These are phyloP conservation scores for Alouatta palliata DNA, from an alignment of 2,113 vertebrate species.

Conservation along the genomic window DNA sequence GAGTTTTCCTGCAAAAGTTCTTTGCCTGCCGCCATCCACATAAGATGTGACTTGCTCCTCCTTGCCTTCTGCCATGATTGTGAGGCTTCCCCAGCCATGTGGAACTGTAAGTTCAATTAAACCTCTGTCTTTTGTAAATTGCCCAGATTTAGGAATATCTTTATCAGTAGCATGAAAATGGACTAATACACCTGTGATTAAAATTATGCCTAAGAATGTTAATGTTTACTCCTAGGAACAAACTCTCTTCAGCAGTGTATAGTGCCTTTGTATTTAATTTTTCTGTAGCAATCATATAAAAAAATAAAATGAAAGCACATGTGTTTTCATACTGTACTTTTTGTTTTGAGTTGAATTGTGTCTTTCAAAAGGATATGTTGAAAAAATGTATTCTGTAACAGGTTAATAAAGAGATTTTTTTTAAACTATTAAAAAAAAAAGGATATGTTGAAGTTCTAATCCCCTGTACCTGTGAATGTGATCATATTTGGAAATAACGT, in stretches of 20 bases:
- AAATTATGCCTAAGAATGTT: conserved; percentile 5
- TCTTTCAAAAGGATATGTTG: neutral
- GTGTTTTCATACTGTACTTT: neutral
- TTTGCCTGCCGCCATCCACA: too few relatives aligned
- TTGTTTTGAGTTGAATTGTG: neutral
- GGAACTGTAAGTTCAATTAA: too few relatives aligned
- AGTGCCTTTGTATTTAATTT: conserved; percentile 4
- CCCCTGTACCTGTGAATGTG: neutral
- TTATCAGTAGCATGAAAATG: too few relatives aligned
- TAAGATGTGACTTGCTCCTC: too few relatives aligned
- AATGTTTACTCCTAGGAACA: neutral
- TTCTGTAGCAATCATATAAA: neutral
- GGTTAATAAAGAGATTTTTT: too few relatives aligned
- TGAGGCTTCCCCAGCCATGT: too few relatives aligned
- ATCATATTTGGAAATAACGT: neutral
- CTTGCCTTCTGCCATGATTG: too few relatives aligned
- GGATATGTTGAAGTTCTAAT: neutral
- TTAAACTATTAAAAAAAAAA: too few relatives aligned
- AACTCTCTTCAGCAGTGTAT: neutral
- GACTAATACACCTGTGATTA: neutral
- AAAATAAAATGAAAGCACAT: neutral
- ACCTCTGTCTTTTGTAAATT: too few relatives aligned
- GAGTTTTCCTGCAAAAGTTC: too few relatives aligned
- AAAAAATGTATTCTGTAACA: too few relatives aligned
- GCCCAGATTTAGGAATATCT: too few relatives aligned